Conservation (phyloP, 1,140 invertebrate genomes). For the Lutraria rhynchaena region DNA sequence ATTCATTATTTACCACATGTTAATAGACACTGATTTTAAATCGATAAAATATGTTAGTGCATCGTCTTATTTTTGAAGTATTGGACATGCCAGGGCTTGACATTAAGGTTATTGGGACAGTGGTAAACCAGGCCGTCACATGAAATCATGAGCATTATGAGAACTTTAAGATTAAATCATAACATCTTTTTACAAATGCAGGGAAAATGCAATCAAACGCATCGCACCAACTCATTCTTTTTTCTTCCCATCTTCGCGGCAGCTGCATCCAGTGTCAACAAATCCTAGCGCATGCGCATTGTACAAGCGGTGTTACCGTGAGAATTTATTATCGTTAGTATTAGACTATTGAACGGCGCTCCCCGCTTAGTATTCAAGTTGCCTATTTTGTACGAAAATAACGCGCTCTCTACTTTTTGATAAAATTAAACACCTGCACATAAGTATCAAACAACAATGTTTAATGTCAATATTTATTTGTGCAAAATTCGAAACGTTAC, state of each 20-base stretch:
- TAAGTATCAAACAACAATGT: too few species aligned
- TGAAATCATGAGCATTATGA: neutral
- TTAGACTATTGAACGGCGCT: too few species aligned
- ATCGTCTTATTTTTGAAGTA: neutral
- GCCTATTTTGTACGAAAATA: too few species aligned
- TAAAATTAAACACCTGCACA: too few species aligned
- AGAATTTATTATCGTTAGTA: too few species aligned
- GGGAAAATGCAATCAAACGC: neutral
- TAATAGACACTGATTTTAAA: too few species aligned
- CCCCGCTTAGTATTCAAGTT: too few species aligned
- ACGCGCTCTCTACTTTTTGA: too few species aligned
- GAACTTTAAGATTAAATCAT: neutral
- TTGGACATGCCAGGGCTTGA: conserved; percentile 47
- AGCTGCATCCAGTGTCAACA: conserved; percentile 52
- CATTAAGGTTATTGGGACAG: too few species aligned
- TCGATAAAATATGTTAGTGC: neutral
- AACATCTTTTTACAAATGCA: neutral
- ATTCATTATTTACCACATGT: too few species aligned
- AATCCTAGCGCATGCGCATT: conserved; percentile 47
- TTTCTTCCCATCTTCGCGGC: conserved; percentile 43
- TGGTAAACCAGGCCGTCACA: neutral
- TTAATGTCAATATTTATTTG: too few species aligned
- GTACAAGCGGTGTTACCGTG: neutral
- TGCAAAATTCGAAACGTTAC: too few species aligned
- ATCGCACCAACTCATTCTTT: conserved; percentile 30